phyloP scores from a whole-genome alignment of 2,113 vertebrate genomes.

The Cynoglossus semilaevis region DNA sequence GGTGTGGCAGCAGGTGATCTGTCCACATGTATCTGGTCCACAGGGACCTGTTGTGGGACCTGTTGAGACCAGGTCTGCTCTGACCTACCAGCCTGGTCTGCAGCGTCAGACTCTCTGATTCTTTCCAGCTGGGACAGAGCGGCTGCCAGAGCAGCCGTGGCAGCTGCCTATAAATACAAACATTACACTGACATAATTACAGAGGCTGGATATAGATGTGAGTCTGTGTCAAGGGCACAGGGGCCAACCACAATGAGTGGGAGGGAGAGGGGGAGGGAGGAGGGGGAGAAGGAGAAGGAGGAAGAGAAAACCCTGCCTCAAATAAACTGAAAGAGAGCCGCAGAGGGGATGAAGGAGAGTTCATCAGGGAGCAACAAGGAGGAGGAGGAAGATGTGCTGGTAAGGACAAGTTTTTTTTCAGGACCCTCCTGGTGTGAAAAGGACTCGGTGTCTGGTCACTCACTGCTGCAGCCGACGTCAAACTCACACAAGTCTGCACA shows the following conservation, averaged over 20 bases:
- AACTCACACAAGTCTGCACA: too few relatives aligned
- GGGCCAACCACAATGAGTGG: constrained; percentile 47
- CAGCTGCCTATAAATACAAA: constrained; percentile 84
- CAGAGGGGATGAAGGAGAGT: constrained; percentile 14
- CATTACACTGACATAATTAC: constrained; percentile 80
- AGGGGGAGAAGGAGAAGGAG: constrained; percentile 11
- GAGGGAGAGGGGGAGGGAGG: constrained; percentile 5
- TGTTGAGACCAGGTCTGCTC: too few relatives aligned
- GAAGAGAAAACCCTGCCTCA: constrained; percentile 26
- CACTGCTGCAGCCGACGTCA: too few relatives aligned
- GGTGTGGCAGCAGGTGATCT: constrained; percentile 11
- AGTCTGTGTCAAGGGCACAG: constrained; percentile 44
- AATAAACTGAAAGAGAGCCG: constrained; percentile 23
- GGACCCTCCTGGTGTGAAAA: too few relatives aligned
- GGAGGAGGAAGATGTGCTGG: neutral
- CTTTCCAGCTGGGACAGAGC: constrained; percentile 75
- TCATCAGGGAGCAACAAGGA: neutral
- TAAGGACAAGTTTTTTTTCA: too few relatives aligned
- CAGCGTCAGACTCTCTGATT: constrained; percentile 57
- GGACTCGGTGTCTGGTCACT: too few relatives aligned
- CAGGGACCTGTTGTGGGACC: too few relatives aligned
- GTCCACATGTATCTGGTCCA: too few relatives aligned
- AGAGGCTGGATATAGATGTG: constrained; percentile 78
- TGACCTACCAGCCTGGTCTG: neutral
- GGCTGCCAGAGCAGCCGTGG: constrained; percentile 76